Conservation (phyloP, 2,888 invertebrate species). For the Drosophila flavopinicola region DNA sequence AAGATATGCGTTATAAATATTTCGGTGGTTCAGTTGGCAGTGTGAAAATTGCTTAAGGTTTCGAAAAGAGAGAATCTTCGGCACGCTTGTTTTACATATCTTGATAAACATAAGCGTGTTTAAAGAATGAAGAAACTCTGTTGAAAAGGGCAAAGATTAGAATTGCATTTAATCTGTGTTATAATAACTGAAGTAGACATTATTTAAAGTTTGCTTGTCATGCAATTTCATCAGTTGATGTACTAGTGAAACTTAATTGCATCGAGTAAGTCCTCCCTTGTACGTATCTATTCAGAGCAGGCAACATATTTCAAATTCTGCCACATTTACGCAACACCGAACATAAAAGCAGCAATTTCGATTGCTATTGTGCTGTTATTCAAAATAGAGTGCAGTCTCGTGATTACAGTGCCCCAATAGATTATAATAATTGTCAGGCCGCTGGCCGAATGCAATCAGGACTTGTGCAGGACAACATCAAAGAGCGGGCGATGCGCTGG, state of each 20-base stretch:
- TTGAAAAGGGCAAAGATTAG: neutral
- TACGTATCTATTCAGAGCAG: neutral
- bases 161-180: neutral
- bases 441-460: conserved; percentile 40
- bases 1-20: too few species aligned
- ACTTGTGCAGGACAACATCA: conserved; percentile 42
- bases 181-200: neutral
- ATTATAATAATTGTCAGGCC: conserved; percentile 43
- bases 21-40: too few species aligned
- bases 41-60: too few species aligned
- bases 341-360: conserved; percentile 11
- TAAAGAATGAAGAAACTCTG: too few species aligned
- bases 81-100: too few species aligned
- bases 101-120: too few species aligned
- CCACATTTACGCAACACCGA: neutral
- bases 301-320: neutral
- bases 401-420: conserved; percentile 14
- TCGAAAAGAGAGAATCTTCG: too few species aligned
- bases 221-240: neutral
- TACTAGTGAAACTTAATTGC: conserved; percentile 10
- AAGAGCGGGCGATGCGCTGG: conserved; percentile 31
- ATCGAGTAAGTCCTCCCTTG: neutral
- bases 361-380: neutral
- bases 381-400: neutral
- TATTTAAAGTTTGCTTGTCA: neutral